Percentiles rank a stretch among this genome's conserved stretches.
Evolutionary conservation across 2,888 invertebrate genomes (phyloP).

Genomic region (Stenoptilia bipunctidactyla): DNA sequence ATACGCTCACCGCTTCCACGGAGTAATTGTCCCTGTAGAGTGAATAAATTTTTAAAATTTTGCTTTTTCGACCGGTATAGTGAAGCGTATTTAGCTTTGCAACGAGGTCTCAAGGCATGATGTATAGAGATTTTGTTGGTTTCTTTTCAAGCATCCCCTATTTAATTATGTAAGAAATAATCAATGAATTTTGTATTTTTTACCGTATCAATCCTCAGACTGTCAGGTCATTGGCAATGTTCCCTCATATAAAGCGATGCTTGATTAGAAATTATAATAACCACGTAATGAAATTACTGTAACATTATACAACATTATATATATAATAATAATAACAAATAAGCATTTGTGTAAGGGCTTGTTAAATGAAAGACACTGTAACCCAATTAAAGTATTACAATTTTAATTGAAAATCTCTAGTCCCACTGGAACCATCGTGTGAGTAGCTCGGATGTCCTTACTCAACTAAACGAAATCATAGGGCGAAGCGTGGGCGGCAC

Average conservation of each 20-base stretch:
- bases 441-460: conserved; percentile 36
- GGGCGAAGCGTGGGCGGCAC: conserved; percentile 18
- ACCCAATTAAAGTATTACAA: conserved; percentile 72
- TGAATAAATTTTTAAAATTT: conserved; percentile 52
- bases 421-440: conserved; percentile 74
- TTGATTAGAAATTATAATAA: conserved; percentile 61
- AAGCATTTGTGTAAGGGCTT: conserved; percentile 75
- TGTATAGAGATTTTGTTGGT: conserved; percentile 67
- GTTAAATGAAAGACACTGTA: conserved; percentile 73
- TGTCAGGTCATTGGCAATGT: conserved; percentile 17
- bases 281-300: conserved; percentile 71
- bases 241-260: conserved; percentile 40
- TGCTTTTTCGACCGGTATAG: conserved; percentile 54
- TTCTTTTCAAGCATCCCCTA: conserved; percentile 59
- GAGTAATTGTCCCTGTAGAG: conserved; percentile 58
- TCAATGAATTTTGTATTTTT: conserved; percentile 1
- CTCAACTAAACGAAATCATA: conserved; percentile 25
- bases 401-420: conserved; percentile 77
- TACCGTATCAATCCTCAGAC: background rate
- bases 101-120: conserved; percentile 60
- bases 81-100: conserved; percentile 54
- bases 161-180: background rate
- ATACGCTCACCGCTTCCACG: conserved; percentile 66
- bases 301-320: conserved; percentile 61
- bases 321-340: conserved; percentile 61